Evolutionary conservation across 2,797 vertebrate species (phyloP), one percentile per base, ranked within the genome.

Genomic region (Erethizon dorsatum): DNA sequence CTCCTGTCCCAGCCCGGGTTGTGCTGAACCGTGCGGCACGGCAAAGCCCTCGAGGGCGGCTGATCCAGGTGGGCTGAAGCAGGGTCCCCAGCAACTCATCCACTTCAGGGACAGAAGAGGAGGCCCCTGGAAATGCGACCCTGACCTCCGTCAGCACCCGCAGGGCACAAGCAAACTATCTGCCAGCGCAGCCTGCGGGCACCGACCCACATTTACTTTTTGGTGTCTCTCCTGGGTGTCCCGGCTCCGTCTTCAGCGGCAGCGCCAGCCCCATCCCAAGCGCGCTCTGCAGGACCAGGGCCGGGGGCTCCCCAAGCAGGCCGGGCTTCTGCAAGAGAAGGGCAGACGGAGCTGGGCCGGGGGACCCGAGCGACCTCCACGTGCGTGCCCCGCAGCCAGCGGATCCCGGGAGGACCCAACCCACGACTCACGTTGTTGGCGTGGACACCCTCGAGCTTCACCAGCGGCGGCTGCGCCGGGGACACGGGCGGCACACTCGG

Each of bases 221-320:
- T n/a, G 99, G 99, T n/a, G 99, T 99, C 98, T 99, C 99, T 98
- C 99, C 99, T 78, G 99, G 99, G 82, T 99, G 98, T 37, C 99
- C 99, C 98, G 99, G 98, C 61, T 99, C 99, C 57, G 99, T 98
- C 8, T 98, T 97, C 98, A 99, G 84, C 0, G 99, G 98, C 37
- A 99, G 99, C 0, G 99, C 96, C 75, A 99, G 97, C 78, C 99
- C 99, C 84, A 99, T 98, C 83, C 99, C 99, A 98, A 99, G 97
- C 0, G 99, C 98, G 11, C 99, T 99, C 97, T 99, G 99, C 92
- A 99, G 99, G 3, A 99, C 99, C 98, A 99, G 98, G 22, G 99
- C 98, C 88, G 99, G 99, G 83, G 99, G 99, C 28, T 99, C 99
- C 94, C 99, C 99, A 89, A 99, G 99, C 96, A 99, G 98, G 98